Evolutionary conservation across 2,113 vertebrate genomes (phyloP).

Genomic region (Amphiprion percula): DNA sequence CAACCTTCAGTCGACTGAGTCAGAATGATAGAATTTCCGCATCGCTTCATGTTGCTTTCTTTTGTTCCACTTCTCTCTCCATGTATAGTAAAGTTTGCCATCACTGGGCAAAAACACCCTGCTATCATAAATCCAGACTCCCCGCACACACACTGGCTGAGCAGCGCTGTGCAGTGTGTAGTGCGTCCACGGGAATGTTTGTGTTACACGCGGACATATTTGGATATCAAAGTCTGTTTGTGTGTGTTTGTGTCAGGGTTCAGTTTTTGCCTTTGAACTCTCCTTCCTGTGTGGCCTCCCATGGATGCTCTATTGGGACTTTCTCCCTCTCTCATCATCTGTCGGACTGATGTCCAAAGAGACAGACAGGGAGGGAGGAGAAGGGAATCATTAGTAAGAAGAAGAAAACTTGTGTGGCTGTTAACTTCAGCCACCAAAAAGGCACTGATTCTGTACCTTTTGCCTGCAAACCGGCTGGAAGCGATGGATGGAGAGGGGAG

Average conservation of each 20-base stretch:
- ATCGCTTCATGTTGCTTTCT: neutral
- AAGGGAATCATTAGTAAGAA: conserved; percentile 34
- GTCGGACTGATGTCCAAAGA: conserved; percentile 64
- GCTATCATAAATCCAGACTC: conserved; percentile 62
- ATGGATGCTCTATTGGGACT: conserved; percentile 61
- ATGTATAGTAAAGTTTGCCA: conserved; percentile 71
- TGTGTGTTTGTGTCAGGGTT: conserved; percentile 74
- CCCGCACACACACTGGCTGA: neutral
- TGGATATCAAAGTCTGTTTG: conserved; percentile 78
- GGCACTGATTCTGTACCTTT: conserved; percentile 27
- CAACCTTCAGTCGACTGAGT: neutral
- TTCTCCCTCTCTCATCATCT: conserved; percentile 63
- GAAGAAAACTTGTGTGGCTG: neutral
- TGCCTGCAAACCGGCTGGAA: conserved; percentile 43
- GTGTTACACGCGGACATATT: conserved; percentile 72
- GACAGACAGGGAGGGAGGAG: conserved; percentile 19
- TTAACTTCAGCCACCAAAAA: conserved; percentile 33
- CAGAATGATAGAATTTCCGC: neutral
- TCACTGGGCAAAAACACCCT: conserved; percentile 41
- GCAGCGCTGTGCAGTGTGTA: conserved; percentile 34
- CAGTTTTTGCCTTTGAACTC: conserved; percentile 73
- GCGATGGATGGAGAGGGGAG: conserved; percentile 45
- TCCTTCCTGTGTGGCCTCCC: conserved; percentile 79
- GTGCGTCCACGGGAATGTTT: conserved; percentile 68
- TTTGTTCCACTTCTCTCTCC: conserved; percentile 46